Percentiles rank a stretch among this genome's conserved stretches.
Conservation (phyloP, 2,797 vertebrate species). For the Eptatretus atami region DNA sequence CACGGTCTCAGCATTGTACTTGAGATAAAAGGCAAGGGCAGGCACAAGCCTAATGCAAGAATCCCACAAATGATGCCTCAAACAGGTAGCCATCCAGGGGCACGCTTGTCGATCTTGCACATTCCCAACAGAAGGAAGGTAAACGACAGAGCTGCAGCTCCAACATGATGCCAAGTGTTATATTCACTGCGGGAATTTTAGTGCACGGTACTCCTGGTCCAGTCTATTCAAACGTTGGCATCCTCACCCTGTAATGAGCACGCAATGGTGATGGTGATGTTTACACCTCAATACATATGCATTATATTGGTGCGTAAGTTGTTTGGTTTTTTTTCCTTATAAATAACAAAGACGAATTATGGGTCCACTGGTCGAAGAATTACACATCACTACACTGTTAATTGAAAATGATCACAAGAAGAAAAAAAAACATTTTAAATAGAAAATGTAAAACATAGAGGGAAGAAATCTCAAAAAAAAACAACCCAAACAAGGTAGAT, state of each 20-base stretch:
- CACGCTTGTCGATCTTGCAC: not conserved
- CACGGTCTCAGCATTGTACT: not conserved
- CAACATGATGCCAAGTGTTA: not conserved
- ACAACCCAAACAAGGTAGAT: too few relatives aligned
- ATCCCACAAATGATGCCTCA: constrained; percentile 1
- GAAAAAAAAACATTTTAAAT: too few relatives aligned
- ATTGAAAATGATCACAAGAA: too few relatives aligned
- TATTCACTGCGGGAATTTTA: constrained; percentile 3
- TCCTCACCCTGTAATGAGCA: constrained; percentile 1
- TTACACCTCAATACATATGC: too few relatives aligned
- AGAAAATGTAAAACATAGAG: too few relatives aligned
- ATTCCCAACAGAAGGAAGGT: not conserved
- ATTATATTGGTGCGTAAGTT: too few relatives aligned
- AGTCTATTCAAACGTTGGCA: not conserved
- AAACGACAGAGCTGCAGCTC: not conserved
- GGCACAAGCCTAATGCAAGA: not conserved
- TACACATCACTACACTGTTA: too few relatives aligned
- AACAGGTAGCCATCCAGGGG: not conserved
- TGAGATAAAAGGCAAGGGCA: constrained; percentile 1
- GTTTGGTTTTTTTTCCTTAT: too few relatives aligned
- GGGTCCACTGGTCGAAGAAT: too few relatives aligned
- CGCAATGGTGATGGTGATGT: too few relatives aligned
- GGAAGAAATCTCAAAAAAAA: too few relatives aligned
- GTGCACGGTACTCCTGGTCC: not conserved
- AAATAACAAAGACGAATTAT: too few relatives aligned